Base-by-base conservation (phyloP, 1,140 invertebrate species). In the Oppia nitens region DNA sequence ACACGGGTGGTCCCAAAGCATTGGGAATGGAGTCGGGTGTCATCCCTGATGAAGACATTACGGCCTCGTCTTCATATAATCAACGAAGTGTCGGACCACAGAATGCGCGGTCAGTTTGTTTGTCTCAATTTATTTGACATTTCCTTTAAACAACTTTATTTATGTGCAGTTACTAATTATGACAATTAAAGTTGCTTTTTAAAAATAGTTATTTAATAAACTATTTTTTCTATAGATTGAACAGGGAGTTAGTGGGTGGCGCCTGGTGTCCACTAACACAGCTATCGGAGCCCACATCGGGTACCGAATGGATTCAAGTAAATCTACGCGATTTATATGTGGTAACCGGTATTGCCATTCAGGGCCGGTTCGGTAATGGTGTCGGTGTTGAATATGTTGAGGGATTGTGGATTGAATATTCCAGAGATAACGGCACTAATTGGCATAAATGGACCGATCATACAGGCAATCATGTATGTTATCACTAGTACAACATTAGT, bases 181-280 rank as follows among this genome's bases (percentile, higher is more conserved):
- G 28, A 21, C 47, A 17, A 32, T 20, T 17, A 45, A 27, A 26
- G 20, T n/a, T 3, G 20, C 32, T 45, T 6, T 54, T 40, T 40
- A 40, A 17, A 40, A 40, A 40, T 40, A 40, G 17, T 9, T 40
- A 17, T 40, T 9, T 9, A 9, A 40, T 40, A 40, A 9, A 40
- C 17, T n/a, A n/a, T n/a, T n/a, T 57, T 27, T 20, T 9, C 11
- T 49, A 47, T 76, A 95, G 91, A 72, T 77, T 95, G 63, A 79
- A 85, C 60, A 80, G 82, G 62, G 88, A 96, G 68, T 81, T 82
- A 62, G 84, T 85, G 64, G 87, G 90, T 27, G 91, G 91, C n/a
- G 91, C 91, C 0, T 96, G 91, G 92, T 95, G 92, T 76, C 91
- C 92, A 0, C 81, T 83, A 67, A 77, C 81, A 56, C 83, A 87